Evolutionary conservation across 2,113 vertebrate genomes (phyloP).

Genomic region (Lepidothrix coronata): DNA sequence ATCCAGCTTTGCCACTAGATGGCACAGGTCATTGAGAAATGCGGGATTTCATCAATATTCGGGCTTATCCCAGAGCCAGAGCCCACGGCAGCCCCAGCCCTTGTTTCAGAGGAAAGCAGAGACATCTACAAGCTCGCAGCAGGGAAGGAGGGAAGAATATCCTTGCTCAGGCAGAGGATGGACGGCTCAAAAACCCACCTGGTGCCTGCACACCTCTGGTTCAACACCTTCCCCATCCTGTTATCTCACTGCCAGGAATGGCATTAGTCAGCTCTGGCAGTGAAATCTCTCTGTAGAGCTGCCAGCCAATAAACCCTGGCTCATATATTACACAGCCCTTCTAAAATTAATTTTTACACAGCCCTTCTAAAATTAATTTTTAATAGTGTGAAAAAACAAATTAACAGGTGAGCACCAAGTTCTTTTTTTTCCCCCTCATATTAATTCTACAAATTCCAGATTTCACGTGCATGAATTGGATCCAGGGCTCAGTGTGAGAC

Average conservation of each 20-base stretch:
- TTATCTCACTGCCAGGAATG: neutral
- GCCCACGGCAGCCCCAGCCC: neutral
- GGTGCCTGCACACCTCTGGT: neutral
- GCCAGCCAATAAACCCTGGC: neutral
- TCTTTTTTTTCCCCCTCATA: neutral
- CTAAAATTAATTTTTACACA: neutral
- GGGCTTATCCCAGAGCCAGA: neutral
- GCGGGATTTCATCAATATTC: neutral
- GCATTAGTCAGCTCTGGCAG: neutral
- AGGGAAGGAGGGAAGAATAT: neutral
- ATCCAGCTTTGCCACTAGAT: conserved; percentile 58
- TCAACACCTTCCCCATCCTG: neutral
- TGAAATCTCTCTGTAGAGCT: neutral
- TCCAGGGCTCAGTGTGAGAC: neutral
- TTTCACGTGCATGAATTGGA: neutral
- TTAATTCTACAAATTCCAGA: neutral
- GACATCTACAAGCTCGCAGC: too few relatives aligned
- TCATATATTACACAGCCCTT: neutral
- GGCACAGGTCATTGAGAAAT: conserved; percentile 71
- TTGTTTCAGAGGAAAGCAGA: fast-evolving
- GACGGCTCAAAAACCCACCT: neutral
- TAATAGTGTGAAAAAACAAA: neutral
- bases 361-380: neutral
- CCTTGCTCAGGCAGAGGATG: neutral
- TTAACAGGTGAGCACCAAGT: neutral